Base-by-base conservation (phyloP, 2,113 vertebrate species). In the Calyptomena viridis region DNA sequence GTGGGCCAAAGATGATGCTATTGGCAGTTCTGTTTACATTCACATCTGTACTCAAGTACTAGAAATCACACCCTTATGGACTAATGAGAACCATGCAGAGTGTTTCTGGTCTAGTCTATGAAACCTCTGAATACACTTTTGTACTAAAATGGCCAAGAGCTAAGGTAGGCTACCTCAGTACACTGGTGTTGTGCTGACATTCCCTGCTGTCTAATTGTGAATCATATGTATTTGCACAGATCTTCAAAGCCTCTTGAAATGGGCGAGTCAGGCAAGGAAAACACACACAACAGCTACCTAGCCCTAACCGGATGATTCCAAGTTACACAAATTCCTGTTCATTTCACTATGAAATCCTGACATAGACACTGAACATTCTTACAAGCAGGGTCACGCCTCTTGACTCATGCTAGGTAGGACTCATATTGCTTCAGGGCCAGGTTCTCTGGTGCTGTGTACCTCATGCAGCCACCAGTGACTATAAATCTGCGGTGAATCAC, bases 401-500 rank as follows among this genome's bases (percentile, higher is more conserved):
- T 91, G 67, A 94, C 50, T 94, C 84, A 94, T 2, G 7, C 77
- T 46, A 5, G 8, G 24, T 21, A 47, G 50, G 50, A 84, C 50
- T 83, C 5, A 1, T 20, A 67, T 16, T 2, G 42, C 90, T 83
- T 52, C 53, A 83, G 90, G 95, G 84, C 42, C 90, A 69, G 28
- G 83, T 40, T 67, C 46, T 69, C 46, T 3, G 0, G 11, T 37
- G 58, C 37, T 5, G 5, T 6, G 4, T 28, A 35, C 33, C 59
- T 85, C 53, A 46, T 1, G 6, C 68, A 66, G 74, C 27, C 67
- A 84, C 28, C 31, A 66, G 37, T 9, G 59, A 71, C 60, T 24
- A 22, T 2, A 10, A 52, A 66, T 21, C 53, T 10, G 28, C 0
- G 0, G 7, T 35, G 56, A 66, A 53, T 5, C 2, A 0, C 35